Conservation (phyloP, 2,888 invertebrate species). For the Agrypnus murinus region DNA sequence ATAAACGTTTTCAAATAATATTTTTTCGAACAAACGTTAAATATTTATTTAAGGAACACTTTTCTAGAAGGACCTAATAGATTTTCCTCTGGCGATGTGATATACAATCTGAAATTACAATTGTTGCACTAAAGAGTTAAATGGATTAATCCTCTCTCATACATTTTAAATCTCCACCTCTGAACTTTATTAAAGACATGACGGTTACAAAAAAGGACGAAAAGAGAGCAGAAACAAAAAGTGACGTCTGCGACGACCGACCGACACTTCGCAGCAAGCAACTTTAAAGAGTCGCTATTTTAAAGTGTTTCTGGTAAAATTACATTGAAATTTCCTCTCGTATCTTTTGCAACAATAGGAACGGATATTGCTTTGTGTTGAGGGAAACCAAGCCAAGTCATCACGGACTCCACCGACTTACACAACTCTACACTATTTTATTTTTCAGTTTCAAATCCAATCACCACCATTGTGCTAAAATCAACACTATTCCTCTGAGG, state of each 20-base stretch:
- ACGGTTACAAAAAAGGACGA: neutral
- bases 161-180: slow-evolving; percentile 44
- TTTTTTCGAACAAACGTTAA: too few species aligned
- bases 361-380: slow-evolving; percentile 60
- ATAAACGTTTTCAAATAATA: too few species aligned
- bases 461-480: slow-evolving; percentile 64
- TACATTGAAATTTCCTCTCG: slow-evolving; percentile 60
- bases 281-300: slow-evolving; percentile 50
- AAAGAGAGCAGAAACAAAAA: slow-evolving; percentile 10
- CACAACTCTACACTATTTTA: slow-evolving; percentile 54
- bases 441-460: slow-evolving; percentile 63
- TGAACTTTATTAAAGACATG: slow-evolving; percentile 36
- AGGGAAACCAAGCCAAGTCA: slow-evolving; percentile 56
- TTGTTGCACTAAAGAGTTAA: slow-evolving; percentile 16
- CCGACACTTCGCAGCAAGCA: slow-evolving; percentile 22
- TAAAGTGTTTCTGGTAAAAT: slow-evolving; percentile 55
- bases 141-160: slow-evolving; percentile 45
- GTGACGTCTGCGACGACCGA: slow-evolving; percentile 38
- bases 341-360: slow-evolving; percentile 56
- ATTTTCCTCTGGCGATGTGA: slow-evolving; percentile 1
- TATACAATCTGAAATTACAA: slow-evolving; percentile 29
- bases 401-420: slow-evolving; percentile 54
- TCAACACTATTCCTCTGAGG: slow-evolving; percentile 62
- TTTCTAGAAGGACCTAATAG: slow-evolving; percentile 10
- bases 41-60: too few species aligned